Conservation (phyloP, 2,113 vertebrate species). For the Pionites leucogaster region DNA sequence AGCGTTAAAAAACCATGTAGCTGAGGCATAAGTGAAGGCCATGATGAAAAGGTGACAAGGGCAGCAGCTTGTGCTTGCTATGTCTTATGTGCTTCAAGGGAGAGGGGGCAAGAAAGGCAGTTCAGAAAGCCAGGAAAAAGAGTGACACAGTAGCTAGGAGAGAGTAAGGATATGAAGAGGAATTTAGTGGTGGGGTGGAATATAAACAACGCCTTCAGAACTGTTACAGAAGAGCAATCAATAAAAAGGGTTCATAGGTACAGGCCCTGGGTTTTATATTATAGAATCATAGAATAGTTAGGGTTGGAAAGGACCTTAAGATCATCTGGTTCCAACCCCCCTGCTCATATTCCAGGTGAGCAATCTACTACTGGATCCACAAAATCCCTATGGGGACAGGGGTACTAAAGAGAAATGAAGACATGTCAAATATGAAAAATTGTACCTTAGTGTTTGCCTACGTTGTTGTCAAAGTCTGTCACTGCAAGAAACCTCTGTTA, state of each 20-base stretch:
- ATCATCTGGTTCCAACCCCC: no score
- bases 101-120: background rate
- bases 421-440: background rate
- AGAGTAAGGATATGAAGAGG: background rate
- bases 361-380: background rate
- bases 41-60: background rate
- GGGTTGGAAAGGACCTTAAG: no score
- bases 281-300: no score
- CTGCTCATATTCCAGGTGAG: background rate
- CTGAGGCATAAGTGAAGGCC: background rate
- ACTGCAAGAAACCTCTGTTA: background rate
- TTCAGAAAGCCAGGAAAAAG: background rate
- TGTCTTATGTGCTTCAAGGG: accelerated
- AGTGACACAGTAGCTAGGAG: background rate
- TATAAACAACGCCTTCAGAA: background rate
- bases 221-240: background rate
- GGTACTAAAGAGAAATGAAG: conserved; percentile 30
- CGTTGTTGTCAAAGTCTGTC: background rate
- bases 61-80: background rate
- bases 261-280: background rate
- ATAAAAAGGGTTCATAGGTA: background rate
- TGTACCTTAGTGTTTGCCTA: background rate
- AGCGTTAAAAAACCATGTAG: background rate
- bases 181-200: background rate
- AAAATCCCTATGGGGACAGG: background rate